Conservation (phyloP, 2,113 vertebrate genomes). For the Acanthisitta chloris region DNA sequence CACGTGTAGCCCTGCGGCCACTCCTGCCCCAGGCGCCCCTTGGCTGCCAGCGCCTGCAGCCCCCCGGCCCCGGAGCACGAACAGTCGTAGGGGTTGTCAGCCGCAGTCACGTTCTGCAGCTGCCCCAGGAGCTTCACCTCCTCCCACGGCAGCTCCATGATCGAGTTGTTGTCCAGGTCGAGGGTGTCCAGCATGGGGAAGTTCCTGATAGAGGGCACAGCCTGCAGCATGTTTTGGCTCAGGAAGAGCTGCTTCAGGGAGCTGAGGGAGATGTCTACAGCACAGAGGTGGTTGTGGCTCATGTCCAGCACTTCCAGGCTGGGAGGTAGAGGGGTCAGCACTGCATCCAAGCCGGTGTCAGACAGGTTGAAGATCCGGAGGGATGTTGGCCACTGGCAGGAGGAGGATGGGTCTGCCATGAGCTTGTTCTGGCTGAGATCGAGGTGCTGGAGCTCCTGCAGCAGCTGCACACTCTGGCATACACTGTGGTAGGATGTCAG, state of each 20-base stretch:
- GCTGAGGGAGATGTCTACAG: constrained; percentile 14
- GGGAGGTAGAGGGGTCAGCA: constrained; percentile 51
- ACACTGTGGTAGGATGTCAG: constrained; percentile 9
- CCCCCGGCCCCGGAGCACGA: background rate
- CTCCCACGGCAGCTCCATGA: background rate
- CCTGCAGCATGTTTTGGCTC: constrained; percentile 58
- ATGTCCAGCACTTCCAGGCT: constrained; percentile 63
- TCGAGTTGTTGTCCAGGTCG: constrained; percentile 63
- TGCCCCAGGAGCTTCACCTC: background rate
- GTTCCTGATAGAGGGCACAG: constrained; percentile 1
- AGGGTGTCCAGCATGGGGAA: constrained; percentile 52
- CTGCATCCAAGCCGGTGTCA: constrained; percentile 2
- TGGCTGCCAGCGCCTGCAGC: background rate
- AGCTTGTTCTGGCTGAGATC: constrained; percentile 75
- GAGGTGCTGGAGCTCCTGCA: background rate
- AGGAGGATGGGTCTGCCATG: background rate
- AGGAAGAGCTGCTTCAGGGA: constrained; percentile 53
- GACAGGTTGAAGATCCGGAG: constrained; percentile 67
- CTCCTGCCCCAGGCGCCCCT: background rate
- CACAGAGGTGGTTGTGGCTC: constrained; percentile 55
- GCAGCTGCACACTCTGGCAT: constrained; percentile 20
- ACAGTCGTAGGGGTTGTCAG: constrained; percentile 51
- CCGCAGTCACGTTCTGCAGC: background rate
- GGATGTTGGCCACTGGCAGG: constrained; percentile 62
- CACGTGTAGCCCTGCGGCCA: constrained; percentile 62